These are phyloP conservation scores for Hartigia nigra DNA, from an alignment of 2,888 invertebrate genomes.

Conservation along the genomic window DNA sequence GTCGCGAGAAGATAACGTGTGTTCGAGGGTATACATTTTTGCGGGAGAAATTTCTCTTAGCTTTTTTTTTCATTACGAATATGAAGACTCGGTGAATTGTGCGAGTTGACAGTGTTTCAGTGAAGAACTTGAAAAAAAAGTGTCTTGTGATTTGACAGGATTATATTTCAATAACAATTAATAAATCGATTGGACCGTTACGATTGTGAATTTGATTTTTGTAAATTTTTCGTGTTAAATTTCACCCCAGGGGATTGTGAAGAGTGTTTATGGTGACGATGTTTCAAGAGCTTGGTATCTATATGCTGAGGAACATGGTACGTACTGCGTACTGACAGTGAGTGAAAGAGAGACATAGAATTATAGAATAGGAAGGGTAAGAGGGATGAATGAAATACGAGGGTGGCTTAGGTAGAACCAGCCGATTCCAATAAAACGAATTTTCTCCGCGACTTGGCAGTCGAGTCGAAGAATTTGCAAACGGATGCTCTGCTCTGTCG, in stretches of 20 bases:
- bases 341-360: constrained; percentile 2
- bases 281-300: not conserved
- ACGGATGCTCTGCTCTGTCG: constrained; percentile 50
- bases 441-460: constrained; percentile 61
- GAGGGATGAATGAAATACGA: constrained; percentile 23
- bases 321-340: not conserved
- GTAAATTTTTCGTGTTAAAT: not conserved
- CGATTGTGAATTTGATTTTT: not conserved
- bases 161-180: not conserved
- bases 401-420: constrained; percentile 17
- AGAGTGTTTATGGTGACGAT: not conserved
- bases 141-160: not conserved
- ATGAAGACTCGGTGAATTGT: not conserved
- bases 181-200: not conserved
- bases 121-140: not conserved
- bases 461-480: constrained; percentile 60
- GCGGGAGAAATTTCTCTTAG: not conserved
- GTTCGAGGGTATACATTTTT: not conserved
- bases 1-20: not conserved
- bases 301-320: not conserved
- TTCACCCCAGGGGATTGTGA: not conserved
- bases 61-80: not conserved
- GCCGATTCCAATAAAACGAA: constrained; percentile 61
- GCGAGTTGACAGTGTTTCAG: not conserved
- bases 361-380: not conserved